phyloP scores from a whole-genome alignment of 2,888 invertebrate genomes.

The Scaptomyza reducta region DNA sequence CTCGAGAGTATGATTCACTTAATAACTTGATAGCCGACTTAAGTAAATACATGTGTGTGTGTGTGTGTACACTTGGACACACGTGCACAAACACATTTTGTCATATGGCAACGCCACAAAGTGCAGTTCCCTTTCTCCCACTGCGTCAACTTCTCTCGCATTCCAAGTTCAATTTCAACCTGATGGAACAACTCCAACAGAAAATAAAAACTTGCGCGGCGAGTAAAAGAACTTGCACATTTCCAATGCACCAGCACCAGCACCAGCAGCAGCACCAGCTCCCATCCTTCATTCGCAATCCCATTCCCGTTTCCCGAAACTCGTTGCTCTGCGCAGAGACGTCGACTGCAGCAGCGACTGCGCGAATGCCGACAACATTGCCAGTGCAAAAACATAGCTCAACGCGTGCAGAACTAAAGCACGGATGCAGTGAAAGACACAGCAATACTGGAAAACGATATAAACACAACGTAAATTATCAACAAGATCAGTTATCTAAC shows the following conservation, averaged over 20 bases:
- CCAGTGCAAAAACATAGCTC: constrained; percentile 81
- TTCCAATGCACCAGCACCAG: constrained; percentile 42
- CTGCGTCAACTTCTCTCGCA: constrained; percentile 27
- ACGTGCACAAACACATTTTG: constrained; percentile 10
- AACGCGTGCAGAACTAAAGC: constrained; percentile 76
- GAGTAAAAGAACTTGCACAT: constrained; percentile 70
- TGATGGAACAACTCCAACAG: constrained; percentile 30
- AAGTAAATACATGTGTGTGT: constrained; percentile 8
- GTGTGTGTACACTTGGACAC: background rate
- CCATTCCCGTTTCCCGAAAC: constrained; percentile 39
- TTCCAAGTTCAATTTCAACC: constrained; percentile 51
- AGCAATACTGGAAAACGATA: background rate
- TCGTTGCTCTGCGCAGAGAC: constrained; percentile 48
- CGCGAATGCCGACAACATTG: constrained; percentile 47
- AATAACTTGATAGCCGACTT: constrained; percentile 23
- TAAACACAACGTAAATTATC: constrained; percentile 24
- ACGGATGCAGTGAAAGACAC: constrained; percentile 48
- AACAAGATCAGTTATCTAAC: constrained; percentile 31
- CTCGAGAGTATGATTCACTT: constrained; percentile 12
- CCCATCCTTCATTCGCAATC: constrained; percentile 28
- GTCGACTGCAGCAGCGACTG: constrained; percentile 28
- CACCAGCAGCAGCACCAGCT: constrained; percentile 12
- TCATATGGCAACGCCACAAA: constrained; percentile 43
- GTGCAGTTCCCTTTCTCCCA: constrained; percentile 38
- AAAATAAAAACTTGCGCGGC: constrained; percentile 65